phyloP scores from a whole-genome alignment of 2,113 vertebrate genomes.

The Dromiciops gliroides region DNA sequence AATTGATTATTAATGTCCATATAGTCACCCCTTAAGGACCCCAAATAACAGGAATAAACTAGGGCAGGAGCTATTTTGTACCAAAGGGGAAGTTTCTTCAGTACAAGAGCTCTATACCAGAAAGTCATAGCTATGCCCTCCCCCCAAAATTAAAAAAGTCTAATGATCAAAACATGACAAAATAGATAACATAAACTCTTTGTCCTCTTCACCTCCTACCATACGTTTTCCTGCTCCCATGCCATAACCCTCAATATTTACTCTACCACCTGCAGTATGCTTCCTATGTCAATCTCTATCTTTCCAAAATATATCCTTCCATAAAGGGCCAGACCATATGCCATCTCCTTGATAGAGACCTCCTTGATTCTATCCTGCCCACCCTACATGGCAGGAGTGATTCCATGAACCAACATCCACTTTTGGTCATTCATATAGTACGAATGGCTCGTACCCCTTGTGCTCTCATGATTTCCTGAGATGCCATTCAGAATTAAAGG shows the following conservation, averaged over 20 bases:
- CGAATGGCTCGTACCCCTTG: neutral
- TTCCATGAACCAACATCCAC: neutral
- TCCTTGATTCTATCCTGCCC: neutral
- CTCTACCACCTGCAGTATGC: neutral
- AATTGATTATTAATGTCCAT: neutral
- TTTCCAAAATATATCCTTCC: neutral
- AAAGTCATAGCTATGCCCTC: neutral
- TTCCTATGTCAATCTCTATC: neutral
- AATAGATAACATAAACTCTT: neutral
- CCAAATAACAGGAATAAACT: neutral
- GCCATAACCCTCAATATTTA: neutral
- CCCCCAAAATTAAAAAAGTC: neutral
- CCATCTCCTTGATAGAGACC: neutral
- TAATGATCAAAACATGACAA: neutral
- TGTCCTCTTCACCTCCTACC: neutral
- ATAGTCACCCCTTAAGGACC: neutral
- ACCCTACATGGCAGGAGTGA: neutral
- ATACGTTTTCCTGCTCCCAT: neutral
- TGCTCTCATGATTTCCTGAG: neutral
- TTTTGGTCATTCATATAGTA: neutral
- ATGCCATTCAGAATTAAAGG: neutral
- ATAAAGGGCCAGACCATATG: neutral
- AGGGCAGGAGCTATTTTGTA: neutral
- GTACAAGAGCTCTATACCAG: neutral
- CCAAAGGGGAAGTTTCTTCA: neutral